phyloP scores from a whole-genome alignment of 1,140 invertebrate species.

The Nasonia vitripennis region DNA sequence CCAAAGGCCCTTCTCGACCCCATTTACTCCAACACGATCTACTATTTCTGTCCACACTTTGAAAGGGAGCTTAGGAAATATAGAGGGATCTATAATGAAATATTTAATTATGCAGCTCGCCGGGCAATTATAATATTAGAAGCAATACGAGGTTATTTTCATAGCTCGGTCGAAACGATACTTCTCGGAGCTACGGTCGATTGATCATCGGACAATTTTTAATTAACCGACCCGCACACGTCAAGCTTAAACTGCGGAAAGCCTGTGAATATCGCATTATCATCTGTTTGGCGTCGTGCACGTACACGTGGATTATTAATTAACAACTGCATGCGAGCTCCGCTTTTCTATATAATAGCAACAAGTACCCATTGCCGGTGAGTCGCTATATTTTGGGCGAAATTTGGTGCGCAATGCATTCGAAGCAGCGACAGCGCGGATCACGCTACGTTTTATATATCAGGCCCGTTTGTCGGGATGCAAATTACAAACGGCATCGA shows the following conservation, averaged over 20 bases:
- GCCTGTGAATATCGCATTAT: background rate
- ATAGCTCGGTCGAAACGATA: too few species aligned
- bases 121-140: too few species aligned
- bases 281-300: background rate
- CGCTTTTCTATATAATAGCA: background rate
- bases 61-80: too few species aligned
- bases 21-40: too few species aligned
- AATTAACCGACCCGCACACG: background rate
- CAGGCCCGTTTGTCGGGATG: background rate
- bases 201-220: background rate
- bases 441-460: background rate
- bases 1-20: too few species aligned
- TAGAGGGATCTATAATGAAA: background rate
- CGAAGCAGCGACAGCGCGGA: background rate
- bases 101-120: conserved; percentile 15
- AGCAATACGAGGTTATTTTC: too few species aligned
- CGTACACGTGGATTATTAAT: conserved; percentile 10
- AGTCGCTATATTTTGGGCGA: background rate
- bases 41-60: too few species aligned
- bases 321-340: background rate
- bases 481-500: background rate
- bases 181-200: background rate
- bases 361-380: background rate
- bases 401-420: background rate
- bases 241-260: background rate